Evolutionary conservation across 2,888 invertebrate species (phyloP).

Genomic region (Panzeria rudis): DNA sequence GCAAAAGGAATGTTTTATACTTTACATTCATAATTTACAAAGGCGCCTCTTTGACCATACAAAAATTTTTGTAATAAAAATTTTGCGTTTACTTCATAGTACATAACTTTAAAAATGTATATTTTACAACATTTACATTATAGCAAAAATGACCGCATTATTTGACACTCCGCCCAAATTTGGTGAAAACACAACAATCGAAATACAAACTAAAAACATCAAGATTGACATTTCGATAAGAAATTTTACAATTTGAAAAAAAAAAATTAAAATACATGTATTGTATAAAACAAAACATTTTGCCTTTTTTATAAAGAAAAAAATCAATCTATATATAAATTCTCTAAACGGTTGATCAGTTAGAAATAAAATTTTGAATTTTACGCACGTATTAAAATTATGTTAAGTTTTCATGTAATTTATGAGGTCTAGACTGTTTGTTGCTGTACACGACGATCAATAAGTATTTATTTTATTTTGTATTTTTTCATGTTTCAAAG

Average conservation of each 20-base stretch:
- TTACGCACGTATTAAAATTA: constrained; percentile 64
- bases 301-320: not conserved
- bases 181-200: constrained; percentile 44
- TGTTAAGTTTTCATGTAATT: constrained; percentile 69
- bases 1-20: too few species aligned
- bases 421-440: constrained; percentile 70
- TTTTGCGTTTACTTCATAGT: not conserved
- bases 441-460: constrained; percentile 33
- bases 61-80: not conserved
- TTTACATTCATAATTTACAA: not conserved
- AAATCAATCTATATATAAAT: constrained; percentile 36
- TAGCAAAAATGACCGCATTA: not conserved
- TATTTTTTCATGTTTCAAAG: constrained; percentile 19
- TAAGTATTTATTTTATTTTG: constrained; percentile 22
- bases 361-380: constrained; percentile 56
- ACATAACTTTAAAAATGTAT: not conserved
- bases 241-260: not conserved
- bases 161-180: constrained; percentile 35
- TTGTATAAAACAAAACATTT: not conserved
- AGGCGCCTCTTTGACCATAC: constrained; percentile 6
- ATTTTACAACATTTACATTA: not conserved
- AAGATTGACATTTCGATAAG: constrained; percentile 54
- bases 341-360: constrained; percentile 51
- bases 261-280: not conserved
- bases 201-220: constrained; percentile 20